Base-by-base conservation (phyloP, 2,888 invertebrate genomes). In the Bibio marci region DNA sequence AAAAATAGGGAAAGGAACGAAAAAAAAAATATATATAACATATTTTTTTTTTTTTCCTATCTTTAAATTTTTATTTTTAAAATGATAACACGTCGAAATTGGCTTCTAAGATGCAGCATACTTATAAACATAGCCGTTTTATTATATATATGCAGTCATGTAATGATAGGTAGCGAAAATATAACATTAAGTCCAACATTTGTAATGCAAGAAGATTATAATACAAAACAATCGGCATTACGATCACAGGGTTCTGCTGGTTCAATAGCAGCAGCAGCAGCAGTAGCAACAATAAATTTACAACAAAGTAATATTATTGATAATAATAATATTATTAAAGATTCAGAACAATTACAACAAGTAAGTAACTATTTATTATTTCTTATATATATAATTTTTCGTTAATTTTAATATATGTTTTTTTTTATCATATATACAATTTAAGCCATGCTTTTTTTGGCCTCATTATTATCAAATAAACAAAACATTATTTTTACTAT, bases 71-170 rank as follows among this genome's bases (percentile, higher is more conserved):
- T n/a, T n/a, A n/a, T n/a, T n/a, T n/a, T n/a, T n/a, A n/a, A n/a
- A 40, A 63, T 63, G 63, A 62, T 70, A 46, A 62, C 66, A 41
- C 64, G 71, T 45, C 72, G 79, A 48, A 80, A 79, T 62, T 73
- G 78, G 67, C 65, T 78, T 61, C 70, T 80, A 57, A 70, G 77
- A 50, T 73, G 78, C 58, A 80, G 79, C 62, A 76, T 80, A 52
- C 69, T 80, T 43, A 71, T 79, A 49, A 80, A 80, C 56, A 68
- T 80, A 46, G 76, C 73, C 48, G 76, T 79, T 40, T 60, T 80
- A 41, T 59, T 80, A 44, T 80, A 80, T 59, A 73, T 77, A 46
- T 77, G 78, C 51, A 69, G 76, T 55, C 76, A 79, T 52, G 63
- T 70, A 42, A 66, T 61, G 56, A 61, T 63, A 41, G 62, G 62